Percentiles rank a stretch among this genome's conserved stretches.
Evolutionary conservation across 2,888 invertebrate genomes (phyloP).

Genomic region (Ophraella communa): DNA sequence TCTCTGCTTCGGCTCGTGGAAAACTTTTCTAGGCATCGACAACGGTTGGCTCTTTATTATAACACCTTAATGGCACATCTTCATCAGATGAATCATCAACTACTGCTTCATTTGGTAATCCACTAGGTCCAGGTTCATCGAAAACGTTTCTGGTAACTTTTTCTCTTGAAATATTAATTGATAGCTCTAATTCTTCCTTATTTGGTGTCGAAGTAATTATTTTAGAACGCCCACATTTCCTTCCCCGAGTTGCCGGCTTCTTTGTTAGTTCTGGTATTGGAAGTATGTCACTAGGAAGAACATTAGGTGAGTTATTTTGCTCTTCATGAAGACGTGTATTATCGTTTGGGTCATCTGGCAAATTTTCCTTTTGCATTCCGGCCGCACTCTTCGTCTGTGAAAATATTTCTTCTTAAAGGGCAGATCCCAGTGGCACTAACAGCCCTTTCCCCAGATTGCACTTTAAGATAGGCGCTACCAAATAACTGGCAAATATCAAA

Average conservation of each 20-base stretch:
- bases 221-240: constrained; percentile 3
- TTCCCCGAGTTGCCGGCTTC: background rate
- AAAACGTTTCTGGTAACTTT: background rate
- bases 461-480: constrained; percentile 1
- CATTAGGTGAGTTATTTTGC: constrained; percentile 1
- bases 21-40: constrained; percentile 5
- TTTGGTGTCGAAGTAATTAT: constrained; percentile 12
- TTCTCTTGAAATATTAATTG: background rate
- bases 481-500: background rate
- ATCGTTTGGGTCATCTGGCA: background rate
- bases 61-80: background rate
- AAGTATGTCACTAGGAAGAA: background rate
- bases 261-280: background rate
- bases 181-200: constrained; percentile 9
- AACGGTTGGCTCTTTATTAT: constrained; percentile 5
- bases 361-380: background rate
- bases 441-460: constrained; percentile 12
- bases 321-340: background rate
- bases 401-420: constrained; percentile 1
- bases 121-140: constrained; percentile 7
- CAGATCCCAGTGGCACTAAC: constrained; percentile 13
- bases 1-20: constrained; percentile 18
- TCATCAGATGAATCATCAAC: constrained; percentile 3
- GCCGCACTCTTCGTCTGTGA: background rate
- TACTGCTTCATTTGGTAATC: background rate